Percentiles rank a stretch among this genome's conserved stretches.
Evolutionary conservation across 2,797 vertebrate genomes (phyloP).

Genomic region (Bradypodion ventrale): DNA sequence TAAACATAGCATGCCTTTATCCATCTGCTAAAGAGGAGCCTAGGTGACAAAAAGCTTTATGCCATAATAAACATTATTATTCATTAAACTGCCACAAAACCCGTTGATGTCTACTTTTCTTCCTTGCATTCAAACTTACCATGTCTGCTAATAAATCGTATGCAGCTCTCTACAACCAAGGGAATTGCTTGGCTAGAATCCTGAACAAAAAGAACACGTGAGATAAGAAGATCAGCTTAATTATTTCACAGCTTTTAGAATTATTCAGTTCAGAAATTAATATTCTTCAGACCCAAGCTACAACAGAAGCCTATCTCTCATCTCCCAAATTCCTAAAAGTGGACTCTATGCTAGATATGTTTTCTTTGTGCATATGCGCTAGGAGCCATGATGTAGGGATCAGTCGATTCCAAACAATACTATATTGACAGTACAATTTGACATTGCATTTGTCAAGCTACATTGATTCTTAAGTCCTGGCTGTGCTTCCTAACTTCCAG

Average conservation of each 20-base stretch:
- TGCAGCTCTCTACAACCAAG: conserved; percentile 97
- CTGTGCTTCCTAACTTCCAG: too few relatives aligned
- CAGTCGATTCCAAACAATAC: too few relatives aligned
- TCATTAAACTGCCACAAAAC: background rate
- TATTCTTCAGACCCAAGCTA: conserved; percentile 4
- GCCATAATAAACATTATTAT: background rate
- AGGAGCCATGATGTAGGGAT: too few relatives aligned
- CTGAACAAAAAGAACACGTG: conserved; percentile 69
- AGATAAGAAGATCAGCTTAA: background rate
- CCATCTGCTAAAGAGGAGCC: background rate
- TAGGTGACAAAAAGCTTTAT: background rate
- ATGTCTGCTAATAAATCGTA: conserved; percentile 96
- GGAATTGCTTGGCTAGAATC: conserved; percentile 92
- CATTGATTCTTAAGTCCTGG: too few relatives aligned
- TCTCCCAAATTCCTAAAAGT: background rate
- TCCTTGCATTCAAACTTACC: conserved; percentile 74
- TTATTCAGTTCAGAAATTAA: conserved; percentile 13
- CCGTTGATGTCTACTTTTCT: background rate
- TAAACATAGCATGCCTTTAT: background rate
- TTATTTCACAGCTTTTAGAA: background rate
- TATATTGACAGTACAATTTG: too few relatives aligned
- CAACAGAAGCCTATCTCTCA: background rate
- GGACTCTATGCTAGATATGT: background rate
- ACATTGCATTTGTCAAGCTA: too few relatives aligned
- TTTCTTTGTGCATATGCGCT: background rate